A percentile compares a stretch with the other conserved stretches of the same genome.
Conservation (phyloP, 2,113 vertebrate species). For the Macquaria ambigua region DNA sequence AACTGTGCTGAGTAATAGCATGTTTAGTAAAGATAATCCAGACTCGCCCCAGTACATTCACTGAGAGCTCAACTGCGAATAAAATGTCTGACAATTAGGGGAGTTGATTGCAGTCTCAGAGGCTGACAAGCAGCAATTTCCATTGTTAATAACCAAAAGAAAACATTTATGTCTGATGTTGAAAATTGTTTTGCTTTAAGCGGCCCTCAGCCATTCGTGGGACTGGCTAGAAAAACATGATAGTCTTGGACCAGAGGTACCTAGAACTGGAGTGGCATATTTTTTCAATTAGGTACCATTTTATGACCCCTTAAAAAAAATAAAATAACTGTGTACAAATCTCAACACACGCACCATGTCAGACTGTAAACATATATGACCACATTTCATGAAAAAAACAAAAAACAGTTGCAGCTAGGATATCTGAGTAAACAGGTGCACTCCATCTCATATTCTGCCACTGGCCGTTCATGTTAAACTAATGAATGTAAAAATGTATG, state of each 20-base stretch:
- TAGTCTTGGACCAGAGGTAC: conserved; percentile 78
- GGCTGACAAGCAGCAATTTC: conserved; percentile 87
- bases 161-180: conserved; percentile 89
- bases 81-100: conserved; percentile 80
- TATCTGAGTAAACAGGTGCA: too few relatives aligned
- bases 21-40: conserved; percentile 50
- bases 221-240: conserved; percentile 85
- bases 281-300: conserved; percentile 86
- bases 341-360: too few relatives aligned
- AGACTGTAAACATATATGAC: too few relatives aligned
- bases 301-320: conserved; percentile 84
- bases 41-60: conserved; percentile 41
- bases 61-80: conserved; percentile 79
- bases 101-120: conserved; percentile 85
- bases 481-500: not conserved
- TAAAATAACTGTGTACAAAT: conserved; percentile 81
- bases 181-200: conserved; percentile 77
- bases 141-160: conserved; percentile 89
- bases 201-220: conserved; percentile 70
- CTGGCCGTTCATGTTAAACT: too few relatives aligned
- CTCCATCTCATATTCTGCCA: too few relatives aligned
- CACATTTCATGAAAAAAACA: too few relatives aligned
- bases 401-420: too few relatives aligned
- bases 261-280: conserved; percentile 80
- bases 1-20: conserved; percentile 68